Base-by-base conservation (phyloP, 30 jellyfish, hydroid and myxozoan genomes). In the Haliclystus octoradiatus region DNA sequence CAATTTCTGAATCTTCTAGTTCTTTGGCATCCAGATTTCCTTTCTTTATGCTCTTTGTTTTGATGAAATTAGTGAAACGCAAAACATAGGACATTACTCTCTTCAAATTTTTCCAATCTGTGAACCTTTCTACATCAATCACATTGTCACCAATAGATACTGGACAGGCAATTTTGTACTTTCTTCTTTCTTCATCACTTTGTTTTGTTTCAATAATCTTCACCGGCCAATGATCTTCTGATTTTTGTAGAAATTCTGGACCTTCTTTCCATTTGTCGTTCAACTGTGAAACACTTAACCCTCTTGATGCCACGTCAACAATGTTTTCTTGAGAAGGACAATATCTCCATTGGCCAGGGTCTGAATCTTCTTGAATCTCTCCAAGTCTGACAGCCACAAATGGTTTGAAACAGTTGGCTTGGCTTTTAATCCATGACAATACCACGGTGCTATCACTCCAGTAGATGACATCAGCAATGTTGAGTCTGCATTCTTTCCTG, bases 201-300 rank as follows among this genome's bases (percentile, higher is more conserved):
- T n/a, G n/a, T n/a, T n/a, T n/a, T n/a, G n/a, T n/a, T n/a, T n/a
- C n/a, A n/a, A n/a, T n/a, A n/a, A n/a, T n/a, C n/a, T n/a, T n/a
- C n/a, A n/a, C n/a, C n/a, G n/a, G n/a, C n/a, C n/a, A n/a, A n/a
- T n/a, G n/a, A n/a, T n/a, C n/a, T n/a, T n/a, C n/a, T n/a, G n/a
- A n/a, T n/a, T n/a, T n/a, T n/a, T n/a, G n/a, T n/a, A 79, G 83
- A 35, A 79, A 33, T 65, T 79, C 84, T 61, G 84, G 94, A 66
- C 87, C 94, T 71, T 80, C 72, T 76, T 49, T 35, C 76, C 77
- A 68, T 61, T 73, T 73, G 63, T 67, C 94, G 62, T 73, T 82
- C 31, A 82, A 76, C 65, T 49, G 71, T 2, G 81, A 70, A 28
- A 63, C 71, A 31, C 68, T 2, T 69, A 60, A 57, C 27, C 76